Evolutionary conservation across 1,140 invertebrate species (phyloP).

Genomic region (Bombyx mandarina): DNA sequence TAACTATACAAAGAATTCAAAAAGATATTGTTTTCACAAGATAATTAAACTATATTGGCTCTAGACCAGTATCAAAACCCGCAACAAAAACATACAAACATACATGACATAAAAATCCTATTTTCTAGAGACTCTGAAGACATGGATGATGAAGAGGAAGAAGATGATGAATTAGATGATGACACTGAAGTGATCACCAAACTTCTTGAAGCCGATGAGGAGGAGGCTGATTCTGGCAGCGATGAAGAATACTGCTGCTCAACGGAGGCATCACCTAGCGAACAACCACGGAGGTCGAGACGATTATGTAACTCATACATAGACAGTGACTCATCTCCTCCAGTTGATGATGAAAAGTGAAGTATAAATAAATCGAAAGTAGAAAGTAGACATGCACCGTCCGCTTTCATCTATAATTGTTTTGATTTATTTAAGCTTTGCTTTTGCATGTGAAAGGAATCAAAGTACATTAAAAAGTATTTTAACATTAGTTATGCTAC

Average conservation of each 20-base stretch:
- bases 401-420: no score
- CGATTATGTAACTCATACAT: constrained; percentile 24
- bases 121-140: not conserved
- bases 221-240: constrained; percentile 31
- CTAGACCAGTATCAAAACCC: no score
- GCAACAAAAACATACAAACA: no score
- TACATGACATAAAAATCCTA: no score
- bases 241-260: constrained; percentile 41
- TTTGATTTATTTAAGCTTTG: no score
- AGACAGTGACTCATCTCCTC: constrained; percentile 33
- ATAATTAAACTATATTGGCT: no score
- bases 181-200: constrained; percentile 4
- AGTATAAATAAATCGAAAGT: not conserved
- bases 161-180: constrained; percentile 9
- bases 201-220: constrained; percentile 23
- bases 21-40: no score
- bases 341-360: constrained; percentile 20
- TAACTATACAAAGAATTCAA: no score
- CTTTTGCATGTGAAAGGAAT: no score
- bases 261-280: constrained; percentile 16
- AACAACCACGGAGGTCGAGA: constrained; percentile 28
- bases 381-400: no score
- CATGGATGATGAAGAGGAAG: constrained; percentile 15
- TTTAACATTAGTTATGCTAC: no score
- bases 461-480: no score